Base-by-base conservation (phyloP, 2,888 invertebrate genomes). In the Stenchaetothrips biformis region DNA sequence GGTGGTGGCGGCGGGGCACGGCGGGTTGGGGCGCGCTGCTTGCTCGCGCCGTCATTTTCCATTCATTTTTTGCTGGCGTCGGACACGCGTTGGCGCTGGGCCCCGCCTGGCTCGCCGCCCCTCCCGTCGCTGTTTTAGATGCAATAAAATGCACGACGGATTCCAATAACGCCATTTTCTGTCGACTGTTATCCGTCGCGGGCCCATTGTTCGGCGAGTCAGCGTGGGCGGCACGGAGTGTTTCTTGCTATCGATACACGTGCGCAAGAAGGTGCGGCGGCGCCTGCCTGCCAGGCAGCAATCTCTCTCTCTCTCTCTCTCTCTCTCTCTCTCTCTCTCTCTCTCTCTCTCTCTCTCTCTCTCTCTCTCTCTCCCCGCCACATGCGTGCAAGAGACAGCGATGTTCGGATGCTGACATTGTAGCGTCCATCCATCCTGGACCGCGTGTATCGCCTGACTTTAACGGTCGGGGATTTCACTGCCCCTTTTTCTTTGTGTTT, bases 151-250 rank as follows among this genome's bases (percentile, higher is more conserved):
- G 59, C 59, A 18, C 59, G 59, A 18, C 21, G 67, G 67, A 74
- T 74, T 74, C 67, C 67, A 74, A 74, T 74, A 74, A 74, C 67
- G 67, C 67, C 67, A 74, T 74, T 74, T 74, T 74, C 67, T 74
- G 67, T 74, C 67, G 21, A 74, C 67, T 74, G 67, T 74, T 74
- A 74, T 74, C 21, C 25, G 37, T 25, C 21, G 21, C 67, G 67
- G 21, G 67, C 25, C 67, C 67, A 74, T 74, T 74, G 25, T 74
- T 74, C 25, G 21, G 67, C 67, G 25, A 74, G 67, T 74, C 8
- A 7, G 21, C 67, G 67, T 74, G 67, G 67, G 67, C 25, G 67
- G n/a, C 67, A 21, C 9, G n/a, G n/a, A n/a, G n/a, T n/a, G n/a
- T n/a, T 11, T 59, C 59, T 59, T 25, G 9, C 8, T 67, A 74